Base-by-base conservation (phyloP, 2,888 invertebrate genomes). In the Dryococelus australis region DNA sequence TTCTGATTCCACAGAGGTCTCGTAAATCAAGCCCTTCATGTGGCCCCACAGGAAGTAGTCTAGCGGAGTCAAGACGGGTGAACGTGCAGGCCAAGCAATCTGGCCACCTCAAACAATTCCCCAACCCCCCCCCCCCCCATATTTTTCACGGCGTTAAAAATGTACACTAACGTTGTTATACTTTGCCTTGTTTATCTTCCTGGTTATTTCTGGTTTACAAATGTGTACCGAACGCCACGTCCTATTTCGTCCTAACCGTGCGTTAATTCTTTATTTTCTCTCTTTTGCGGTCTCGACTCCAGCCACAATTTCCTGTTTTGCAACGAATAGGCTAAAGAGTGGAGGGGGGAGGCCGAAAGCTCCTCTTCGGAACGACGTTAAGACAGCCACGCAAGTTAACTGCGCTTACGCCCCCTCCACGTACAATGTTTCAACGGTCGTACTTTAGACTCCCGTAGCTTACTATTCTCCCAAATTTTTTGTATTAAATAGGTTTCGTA, bases 301-400 rank as follows among this genome's bases (percentile, higher is more conserved):
- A 24, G 65, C 65, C 65, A n/a, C 65, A 65, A 65, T 65, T 65
- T 65, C 65, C 65, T 65, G 65, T 65, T 65, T 65, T 65, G 20
- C 65, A 24, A 24, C 65, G 65, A 65, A 24, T 24, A 65, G n/a
- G 65, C 3, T 20, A 65, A 65, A n/a, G 65, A 9, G 20, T 10
- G 65, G n/a, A 24, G 8, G n/a, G 65, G 65, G 65, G 24, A 3
- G 65, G 20, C 8, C 24, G 65, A 65, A 24, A n/a, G 8, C n/a
- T 24, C 24, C n/a, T 65, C 20, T 51, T 51, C 1, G 65, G 65
- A 65, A 65, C 65, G 8, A 65, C 65, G 65, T 65, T 65, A 6
- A 3, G 65, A 24, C 20, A 65, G 65, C 65, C 24, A 65, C 65
- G 65, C 65, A 9, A 65, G 65, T 24, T 65, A 65, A 65, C 65